These are phyloP conservation scores for Rhimphoctona megacephalus DNA, from an alignment of 2,888 invertebrate species.

Conservation along the genomic window DNA sequence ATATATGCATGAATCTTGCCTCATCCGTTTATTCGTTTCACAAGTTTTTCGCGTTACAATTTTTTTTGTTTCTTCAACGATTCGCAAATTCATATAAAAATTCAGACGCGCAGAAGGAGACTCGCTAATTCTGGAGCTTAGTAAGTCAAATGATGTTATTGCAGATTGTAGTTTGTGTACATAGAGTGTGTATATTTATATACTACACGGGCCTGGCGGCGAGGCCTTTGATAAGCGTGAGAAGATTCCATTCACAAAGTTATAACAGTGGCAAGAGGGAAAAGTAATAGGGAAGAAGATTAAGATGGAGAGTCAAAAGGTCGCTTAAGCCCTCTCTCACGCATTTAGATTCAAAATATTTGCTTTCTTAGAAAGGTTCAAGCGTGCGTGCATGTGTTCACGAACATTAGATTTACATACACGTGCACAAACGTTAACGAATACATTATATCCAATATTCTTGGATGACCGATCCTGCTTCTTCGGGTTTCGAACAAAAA, in stretches of 20 bases:
- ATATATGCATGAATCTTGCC: not conserved
- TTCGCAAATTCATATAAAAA: not conserved
- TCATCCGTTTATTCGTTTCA: not conserved
- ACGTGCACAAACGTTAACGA: not conserved
- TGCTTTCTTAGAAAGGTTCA: conserved; percentile 59
- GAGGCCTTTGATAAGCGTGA: conserved; percentile 66
- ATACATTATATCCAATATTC: not conserved
- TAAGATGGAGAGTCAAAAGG: conserved; percentile 63
- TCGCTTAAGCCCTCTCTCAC: conserved; percentile 36
- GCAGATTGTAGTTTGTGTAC: conserved; percentile 8
- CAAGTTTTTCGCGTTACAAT: conserved; percentile 22
- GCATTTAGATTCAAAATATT: conserved; percentile 63
- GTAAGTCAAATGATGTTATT: conserved; percentile 48
- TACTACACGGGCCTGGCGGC: conserved; percentile 33
- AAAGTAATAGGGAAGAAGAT: conserved; percentile 32
- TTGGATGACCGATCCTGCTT: not conserved
- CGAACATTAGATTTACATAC: not conserved
- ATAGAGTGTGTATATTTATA: not conserved
- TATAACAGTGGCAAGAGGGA: conserved; percentile 13
- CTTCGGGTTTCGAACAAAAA: conserved; percentile 25
- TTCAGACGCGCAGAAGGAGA: not conserved
- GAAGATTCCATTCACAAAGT: conserved; percentile 67
- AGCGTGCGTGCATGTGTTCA: not conserved
- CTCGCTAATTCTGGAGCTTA: conserved; percentile 38
- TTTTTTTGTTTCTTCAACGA: conserved; percentile 23